Conservation (phyloP, 2,888 invertebrate genomes). For the Tachina lurida region DNA sequence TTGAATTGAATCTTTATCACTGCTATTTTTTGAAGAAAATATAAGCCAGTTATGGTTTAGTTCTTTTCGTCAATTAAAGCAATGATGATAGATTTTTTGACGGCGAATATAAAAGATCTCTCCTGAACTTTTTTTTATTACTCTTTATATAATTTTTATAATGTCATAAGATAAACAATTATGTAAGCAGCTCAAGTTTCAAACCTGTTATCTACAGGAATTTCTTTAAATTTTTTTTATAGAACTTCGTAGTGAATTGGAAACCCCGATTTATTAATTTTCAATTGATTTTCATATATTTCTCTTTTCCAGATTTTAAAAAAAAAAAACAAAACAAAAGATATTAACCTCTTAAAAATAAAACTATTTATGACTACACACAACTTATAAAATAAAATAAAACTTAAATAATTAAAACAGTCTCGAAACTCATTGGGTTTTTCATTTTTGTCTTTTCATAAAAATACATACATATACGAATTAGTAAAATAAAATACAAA, state of each 20-base stretch:
- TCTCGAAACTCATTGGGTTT: constrained; percentile 58
- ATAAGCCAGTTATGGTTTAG: too few relatives aligned
- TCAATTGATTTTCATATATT: constrained; percentile 42
- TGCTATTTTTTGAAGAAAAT: background rate
- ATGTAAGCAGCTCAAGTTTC: too few relatives aligned
- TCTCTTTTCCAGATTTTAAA: background rate
- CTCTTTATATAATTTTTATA: too few relatives aligned
- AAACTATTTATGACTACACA: constrained; percentile 39
- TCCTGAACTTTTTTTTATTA: too few relatives aligned
- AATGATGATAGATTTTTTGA: too few relatives aligned
- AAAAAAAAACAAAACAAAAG: constrained; percentile 55
- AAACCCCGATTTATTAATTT: constrained; percentile 34
- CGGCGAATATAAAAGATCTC: too few relatives aligned
- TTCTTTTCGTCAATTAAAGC: background rate
- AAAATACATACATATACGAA: constrained; percentile 10
- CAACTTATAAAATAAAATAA: constrained; percentile 44
- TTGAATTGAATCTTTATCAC: background rate
- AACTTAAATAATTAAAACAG: constrained; percentile 61
- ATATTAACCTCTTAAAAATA: constrained; percentile 30
- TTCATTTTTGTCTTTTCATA: background rate
- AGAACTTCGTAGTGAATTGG: background rate
- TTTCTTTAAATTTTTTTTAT: background rate
- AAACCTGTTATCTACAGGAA: too few relatives aligned
- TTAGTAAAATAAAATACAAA: constrained; percentile 1
- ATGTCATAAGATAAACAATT: too few relatives aligned